A percentile compares a stretch with the other conserved stretches of the same genome.
Evolutionary conservation across 2,888 invertebrate species (phyloP).

Genomic region (Athetis lepigone): DNA sequence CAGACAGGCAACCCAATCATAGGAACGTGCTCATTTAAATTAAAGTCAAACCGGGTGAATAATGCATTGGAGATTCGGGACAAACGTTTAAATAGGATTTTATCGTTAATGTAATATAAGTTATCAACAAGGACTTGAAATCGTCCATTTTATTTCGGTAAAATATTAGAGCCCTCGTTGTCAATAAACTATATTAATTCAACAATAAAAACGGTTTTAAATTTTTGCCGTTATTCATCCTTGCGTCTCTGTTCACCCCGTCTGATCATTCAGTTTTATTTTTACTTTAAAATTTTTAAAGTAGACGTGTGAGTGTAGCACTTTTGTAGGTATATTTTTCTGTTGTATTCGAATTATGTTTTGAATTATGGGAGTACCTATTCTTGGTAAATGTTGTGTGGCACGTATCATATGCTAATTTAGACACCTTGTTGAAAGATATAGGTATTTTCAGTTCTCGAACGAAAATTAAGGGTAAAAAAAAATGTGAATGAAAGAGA

Average conservation of each 20-base stretch:
- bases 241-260: too few relatives aligned
- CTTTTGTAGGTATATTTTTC: neutral
- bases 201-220: too few relatives aligned
- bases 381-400: neutral
- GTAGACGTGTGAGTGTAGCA: neutral
- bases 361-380: neutral
- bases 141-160: too few relatives aligned
- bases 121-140: too few relatives aligned
- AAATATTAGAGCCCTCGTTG: too few relatives aligned
- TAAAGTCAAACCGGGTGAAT: too few relatives aligned
- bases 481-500: too few relatives aligned
- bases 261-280: conserved; percentile 1
- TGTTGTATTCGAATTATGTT: neutral
- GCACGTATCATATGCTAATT: neutral
- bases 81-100: too few relatives aligned
- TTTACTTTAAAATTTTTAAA: conserved; percentile 6
- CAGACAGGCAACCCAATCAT: conserved; percentile 82
- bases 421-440: neutral
- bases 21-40: conserved; percentile 73
- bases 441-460: neutral
- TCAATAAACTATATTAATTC: too few relatives aligned
- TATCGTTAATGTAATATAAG: too few relatives aligned
- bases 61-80: too few relatives aligned
- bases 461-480: neutral
- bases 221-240: too few relatives aligned